Percentiles rank a stretch among this genome's conserved stretches.
Evolutionary conservation across 2,797 vertebrate species (phyloP).

Genomic region (Liasis olivaceus): DNA sequence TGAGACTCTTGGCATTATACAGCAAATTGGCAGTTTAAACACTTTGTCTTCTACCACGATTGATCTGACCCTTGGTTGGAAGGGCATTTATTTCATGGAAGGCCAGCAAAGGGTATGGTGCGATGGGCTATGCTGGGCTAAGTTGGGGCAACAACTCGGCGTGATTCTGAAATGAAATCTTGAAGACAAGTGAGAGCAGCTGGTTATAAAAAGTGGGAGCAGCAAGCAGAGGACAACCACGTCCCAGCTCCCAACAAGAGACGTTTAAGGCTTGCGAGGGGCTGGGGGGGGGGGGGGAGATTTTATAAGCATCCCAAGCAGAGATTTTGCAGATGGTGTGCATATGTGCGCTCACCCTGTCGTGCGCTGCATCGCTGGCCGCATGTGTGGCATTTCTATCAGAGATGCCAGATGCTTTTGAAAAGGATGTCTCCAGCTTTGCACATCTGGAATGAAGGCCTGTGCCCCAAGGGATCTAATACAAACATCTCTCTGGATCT

Average conservation of each 20-base stretch:
- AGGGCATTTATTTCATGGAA: background rate
- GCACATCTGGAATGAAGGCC: background rate
- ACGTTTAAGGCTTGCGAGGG: background rate
- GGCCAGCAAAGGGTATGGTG: no score
- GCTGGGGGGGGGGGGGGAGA: accelerated
- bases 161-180: background rate
- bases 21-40: background rate
- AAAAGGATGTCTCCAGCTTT: background rate
- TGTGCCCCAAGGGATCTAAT: background rate
- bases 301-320: background rate
- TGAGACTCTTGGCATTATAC: background rate
- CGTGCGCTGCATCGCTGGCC: background rate
- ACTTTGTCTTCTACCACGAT: background rate
- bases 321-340: background rate
- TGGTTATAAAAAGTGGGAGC: background rate
- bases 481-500: accelerated
- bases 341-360: no score
- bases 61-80: background rate
- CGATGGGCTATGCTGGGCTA: background rate
- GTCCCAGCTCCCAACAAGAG: background rate
- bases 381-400: background rate
- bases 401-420: background rate
- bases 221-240: background rate
- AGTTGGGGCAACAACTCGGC: background rate
- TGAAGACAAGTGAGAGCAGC: no score